Conservation (phyloP, 2,113 vertebrate genomes). For the Gadus macrocephalus region DNA sequence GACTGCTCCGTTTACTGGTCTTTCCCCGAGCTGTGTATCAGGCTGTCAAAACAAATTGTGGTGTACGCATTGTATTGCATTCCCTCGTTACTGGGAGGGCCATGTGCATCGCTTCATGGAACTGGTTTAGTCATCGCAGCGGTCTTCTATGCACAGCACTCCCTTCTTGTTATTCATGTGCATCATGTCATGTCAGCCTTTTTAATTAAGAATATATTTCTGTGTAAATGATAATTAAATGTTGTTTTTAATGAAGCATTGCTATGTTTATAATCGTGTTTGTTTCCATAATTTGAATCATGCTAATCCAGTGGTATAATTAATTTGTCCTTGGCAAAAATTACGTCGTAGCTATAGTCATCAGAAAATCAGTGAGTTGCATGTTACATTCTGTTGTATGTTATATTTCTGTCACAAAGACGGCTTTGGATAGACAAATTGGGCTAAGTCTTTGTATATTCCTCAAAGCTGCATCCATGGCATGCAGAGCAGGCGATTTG, state of each 20-base stretch:
- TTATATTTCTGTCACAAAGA: no score
- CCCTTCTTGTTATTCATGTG: constrained; percentile 38
- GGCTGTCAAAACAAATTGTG: constrained; percentile 46
- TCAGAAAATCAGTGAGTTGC: no score
- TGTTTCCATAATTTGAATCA: no score
- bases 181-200: constrained; percentile 14
- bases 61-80: not conserved
- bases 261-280: no score
- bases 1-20: constrained; percentile 26
- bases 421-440: no score
- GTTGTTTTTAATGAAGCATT: not conserved
- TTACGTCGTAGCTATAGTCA: no score
- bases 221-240: constrained; percentile 2
- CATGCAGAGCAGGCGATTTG: no score
- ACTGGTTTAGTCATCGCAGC: constrained; percentile 42
- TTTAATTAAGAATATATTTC: constrained; percentile 13
- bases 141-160: constrained; percentile 35
- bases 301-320: no score
- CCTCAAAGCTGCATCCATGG: no score
- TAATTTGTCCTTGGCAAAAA: no score
- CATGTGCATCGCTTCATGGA: constrained; percentile 26
- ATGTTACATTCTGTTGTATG: no score
- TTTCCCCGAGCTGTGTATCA: constrained; percentile 25
- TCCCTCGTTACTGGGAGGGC: constrained; percentile 32
- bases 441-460: no score